Evolutionary conservation across 2,888 invertebrate genomes (phyloP).

Genomic region (Apodemia duryi): DNA sequence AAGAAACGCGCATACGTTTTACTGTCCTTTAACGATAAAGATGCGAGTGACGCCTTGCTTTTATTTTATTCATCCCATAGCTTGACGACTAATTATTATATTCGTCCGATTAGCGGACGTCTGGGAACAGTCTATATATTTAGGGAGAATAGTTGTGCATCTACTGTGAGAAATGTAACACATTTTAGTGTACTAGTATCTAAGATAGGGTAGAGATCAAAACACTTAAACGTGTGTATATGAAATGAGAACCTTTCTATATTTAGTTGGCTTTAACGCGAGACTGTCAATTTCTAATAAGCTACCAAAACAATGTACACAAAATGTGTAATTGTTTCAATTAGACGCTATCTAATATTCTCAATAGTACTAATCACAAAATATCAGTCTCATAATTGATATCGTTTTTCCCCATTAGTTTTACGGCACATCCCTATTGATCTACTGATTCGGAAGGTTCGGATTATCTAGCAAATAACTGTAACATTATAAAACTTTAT

Average conservation of each 20-base stretch:
- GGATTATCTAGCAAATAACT: background rate
- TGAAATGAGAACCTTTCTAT: background rate
- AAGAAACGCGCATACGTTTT: too few relatives aligned
- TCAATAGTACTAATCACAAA: background rate
- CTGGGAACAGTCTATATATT: background rate
- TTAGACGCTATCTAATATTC: background rate
- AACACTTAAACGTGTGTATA: background rate
- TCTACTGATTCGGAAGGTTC: background rate
- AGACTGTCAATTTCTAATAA: slow-evolving; percentile 1
- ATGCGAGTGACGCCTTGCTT: too few relatives aligned
- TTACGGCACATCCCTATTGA: background rate
- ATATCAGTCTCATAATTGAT: slow-evolving; percentile 6
- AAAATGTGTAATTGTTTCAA: background rate
- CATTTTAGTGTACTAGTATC: slow-evolving; percentile 42
- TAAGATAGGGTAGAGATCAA: slow-evolving; percentile 47
- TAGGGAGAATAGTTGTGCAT: slow-evolving; percentile 13
- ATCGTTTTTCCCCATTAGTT: background rate
- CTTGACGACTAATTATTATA: too few relatives aligned
- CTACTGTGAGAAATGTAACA: slow-evolving; percentile 10
- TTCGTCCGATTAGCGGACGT: too few relatives aligned
- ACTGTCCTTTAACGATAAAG: too few relatives aligned
- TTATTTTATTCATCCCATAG: too few relatives aligned
- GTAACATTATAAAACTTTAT: too few relatives aligned
- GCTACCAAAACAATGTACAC: background rate
- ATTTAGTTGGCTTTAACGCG: background rate